Evolutionary conservation across 2,888 invertebrate genomes (phyloP).

Genomic region (Drosophila helvetica): DNA sequence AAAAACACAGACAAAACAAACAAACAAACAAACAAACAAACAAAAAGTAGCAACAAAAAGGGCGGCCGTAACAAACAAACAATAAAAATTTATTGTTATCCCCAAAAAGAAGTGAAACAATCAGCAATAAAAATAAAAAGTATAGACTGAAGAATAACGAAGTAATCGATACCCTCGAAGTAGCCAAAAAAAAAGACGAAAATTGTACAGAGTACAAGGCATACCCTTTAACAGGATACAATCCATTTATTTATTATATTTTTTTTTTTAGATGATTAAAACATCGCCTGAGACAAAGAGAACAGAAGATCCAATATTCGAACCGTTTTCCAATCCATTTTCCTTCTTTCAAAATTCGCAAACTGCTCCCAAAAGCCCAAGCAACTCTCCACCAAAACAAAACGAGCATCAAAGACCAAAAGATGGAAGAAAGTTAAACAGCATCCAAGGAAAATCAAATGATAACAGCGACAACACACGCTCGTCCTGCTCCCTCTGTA

Average conservation of each 20-base stretch:
- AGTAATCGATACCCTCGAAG: slow-evolving; percentile 27
- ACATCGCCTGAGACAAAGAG: background rate
- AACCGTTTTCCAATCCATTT: background rate
- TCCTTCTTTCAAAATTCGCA: background rate
- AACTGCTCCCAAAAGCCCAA: background rate
- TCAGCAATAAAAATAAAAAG: slow-evolving; percentile 71
- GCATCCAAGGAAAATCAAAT: slow-evolving; percentile 30
- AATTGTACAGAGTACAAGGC: background rate
- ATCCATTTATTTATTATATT: background rate
- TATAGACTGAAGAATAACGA: slow-evolving; percentile 2
- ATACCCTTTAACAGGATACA: background rate
- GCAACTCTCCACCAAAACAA: background rate
- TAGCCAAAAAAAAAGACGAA: background rate
- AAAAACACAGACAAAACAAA: slow-evolving; percentile 36
- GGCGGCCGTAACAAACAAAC: slow-evolving; percentile 51
- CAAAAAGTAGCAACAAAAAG: slow-evolving; percentile 30
- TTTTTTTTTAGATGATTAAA: too few relatives aligned
- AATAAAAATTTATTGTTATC: slow-evolving; percentile 78
- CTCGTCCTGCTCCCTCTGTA: background rate
- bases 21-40: slow-evolving; percentile 42
- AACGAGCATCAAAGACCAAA: slow-evolving; percentile 12
- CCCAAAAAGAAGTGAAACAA: slow-evolving; percentile 71
- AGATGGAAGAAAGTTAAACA: slow-evolving; percentile 13
- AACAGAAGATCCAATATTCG: slow-evolving; percentile 12
- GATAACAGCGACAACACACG: slow-evolving; percentile 30